These are phyloP conservation scores for Scytalopus superciliaris DNA, from an alignment of 2,113 vertebrate genomes.

Conservation along the genomic window DNA sequence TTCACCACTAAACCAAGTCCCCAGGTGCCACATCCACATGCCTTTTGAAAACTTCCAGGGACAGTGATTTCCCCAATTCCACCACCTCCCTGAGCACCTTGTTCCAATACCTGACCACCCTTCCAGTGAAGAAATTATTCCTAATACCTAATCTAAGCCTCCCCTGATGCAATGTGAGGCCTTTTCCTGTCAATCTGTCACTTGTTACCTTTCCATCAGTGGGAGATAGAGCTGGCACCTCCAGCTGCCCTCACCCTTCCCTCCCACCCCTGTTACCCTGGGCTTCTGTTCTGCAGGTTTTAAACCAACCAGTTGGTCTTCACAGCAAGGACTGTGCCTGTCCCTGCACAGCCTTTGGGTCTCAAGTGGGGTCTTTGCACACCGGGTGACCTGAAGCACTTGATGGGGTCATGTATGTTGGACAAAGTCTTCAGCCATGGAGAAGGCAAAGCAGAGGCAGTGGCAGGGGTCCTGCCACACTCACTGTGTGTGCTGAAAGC, in stretches of 20 bases:
- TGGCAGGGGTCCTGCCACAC: too few species aligned
- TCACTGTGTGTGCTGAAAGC: background rate
- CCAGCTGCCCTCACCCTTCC: background rate
- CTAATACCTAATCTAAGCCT: background rate
- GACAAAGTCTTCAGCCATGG: background rate
- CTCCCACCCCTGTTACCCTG: fast-evolving
- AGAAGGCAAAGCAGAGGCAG: background rate
- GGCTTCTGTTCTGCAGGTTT: background rate
- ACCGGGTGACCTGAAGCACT: fast-evolving
- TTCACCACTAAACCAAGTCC: background rate
- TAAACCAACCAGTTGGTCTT: background rate
- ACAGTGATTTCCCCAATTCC: background rate
- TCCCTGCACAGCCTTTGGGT: background rate
- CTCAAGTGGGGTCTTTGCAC: fast-evolving
- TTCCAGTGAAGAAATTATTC: background rate
- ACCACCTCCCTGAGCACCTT: background rate
- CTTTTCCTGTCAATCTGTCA: background rate
- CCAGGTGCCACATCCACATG: background rate
- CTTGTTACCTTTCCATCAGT: background rate
- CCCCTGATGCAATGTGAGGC: background rate
- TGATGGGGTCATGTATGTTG: fast-evolving
- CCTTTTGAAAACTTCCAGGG: background rate
- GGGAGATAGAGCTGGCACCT: background rate
- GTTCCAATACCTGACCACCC: background rate
- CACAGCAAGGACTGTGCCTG: background rate